phyloP scores from a whole-genome alignment of 2,888 invertebrate species.

The Cistogaster globosa region DNA sequence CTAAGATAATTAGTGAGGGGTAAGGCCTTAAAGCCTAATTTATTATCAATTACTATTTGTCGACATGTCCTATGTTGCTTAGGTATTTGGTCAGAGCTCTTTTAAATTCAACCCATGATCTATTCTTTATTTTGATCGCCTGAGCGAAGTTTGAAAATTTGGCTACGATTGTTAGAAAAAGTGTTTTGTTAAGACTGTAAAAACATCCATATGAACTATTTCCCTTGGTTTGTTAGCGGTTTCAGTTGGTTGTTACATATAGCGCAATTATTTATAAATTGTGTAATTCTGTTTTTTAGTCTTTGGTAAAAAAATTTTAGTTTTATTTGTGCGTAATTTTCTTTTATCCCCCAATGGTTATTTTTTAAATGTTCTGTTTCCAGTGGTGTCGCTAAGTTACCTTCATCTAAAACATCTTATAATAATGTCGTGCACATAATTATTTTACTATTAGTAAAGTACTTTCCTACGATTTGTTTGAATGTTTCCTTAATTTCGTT shows the following conservation, averaged over 20 bases:
- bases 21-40: conserved; percentile 70
- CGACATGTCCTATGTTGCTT: conserved; percentile 56
- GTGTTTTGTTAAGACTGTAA: conserved; percentile 35
- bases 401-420: conserved; percentile 9
- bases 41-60: conserved; percentile 69
- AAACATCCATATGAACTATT: conserved; percentile 27
- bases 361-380: neutral
- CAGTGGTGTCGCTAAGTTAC: neutral
- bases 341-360: conserved; percentile 5
- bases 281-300: conserved; percentile 32
- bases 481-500: conserved; percentile 6
- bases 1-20: conserved; percentile 56
- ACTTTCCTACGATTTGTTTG: conserved; percentile 7
- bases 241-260: conserved; percentile 22
- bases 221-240: neutral
- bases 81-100: conserved; percentile 55
- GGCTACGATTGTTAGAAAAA: conserved; percentile 45
- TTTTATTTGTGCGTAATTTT: conserved; percentile 10
- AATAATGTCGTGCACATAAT: conserved; percentile 16
- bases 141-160: conserved; percentile 56
- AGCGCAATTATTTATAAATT: conserved; percentile 32
- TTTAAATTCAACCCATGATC: conserved; percentile 68
- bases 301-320: conserved; percentile 2
- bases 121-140: conserved; percentile 32
- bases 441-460: conserved; percentile 5